Base-by-base conservation (phyloP, 2,888 invertebrate species). In the Ennomos quercinarius region DNA sequence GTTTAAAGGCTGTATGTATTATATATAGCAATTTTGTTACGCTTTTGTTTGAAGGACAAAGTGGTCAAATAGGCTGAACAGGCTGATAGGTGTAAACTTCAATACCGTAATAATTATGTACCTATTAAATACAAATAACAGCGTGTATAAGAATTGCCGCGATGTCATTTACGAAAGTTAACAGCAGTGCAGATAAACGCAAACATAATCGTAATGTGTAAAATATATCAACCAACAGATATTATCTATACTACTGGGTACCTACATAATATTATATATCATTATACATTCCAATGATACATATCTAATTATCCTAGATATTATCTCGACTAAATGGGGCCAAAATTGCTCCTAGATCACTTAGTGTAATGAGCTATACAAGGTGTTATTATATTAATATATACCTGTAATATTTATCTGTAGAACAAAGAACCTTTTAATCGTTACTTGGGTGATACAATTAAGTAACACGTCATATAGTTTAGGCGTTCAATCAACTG, bases 351-450 rank as follows among this genome's bases (percentile, higher is more conserved):
- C 45, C 56, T 52, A 63, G 37, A 62, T 57, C 58, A 63, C 63
- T 61, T 58, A 56, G 48, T 47, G 37, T 61, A 64, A 61, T 51
- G 46, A 62, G 12, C 57, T 60, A 43, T 62, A 54, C 52, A 52
- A 63, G 60, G 45, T 57, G 43, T n/a, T 50, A 58, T 43, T 48
- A 57, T 57, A 39, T 63, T 57, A 57, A 67, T 44, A 48, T 43
- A 45, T 54, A 47, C 42, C 37, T 36, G 38, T 37, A 46, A 12
- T 71, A 68, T 74, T 77, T 77, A 80, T 80, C 80, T 66, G 51
- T 17, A 56, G 56, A 75, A 80, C 80, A 80, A 80, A 73, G 74
- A 75, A 53, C 72, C 73, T 77, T 77, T 80, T 80, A 79, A 77
- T 80, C 79, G 60, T 57, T 65, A 70, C 66, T 68, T 70, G 62